Evolutionary conservation across 1,140 invertebrate genomes (phyloP).

Genomic region (Drosophila pallidifrons): DNA sequence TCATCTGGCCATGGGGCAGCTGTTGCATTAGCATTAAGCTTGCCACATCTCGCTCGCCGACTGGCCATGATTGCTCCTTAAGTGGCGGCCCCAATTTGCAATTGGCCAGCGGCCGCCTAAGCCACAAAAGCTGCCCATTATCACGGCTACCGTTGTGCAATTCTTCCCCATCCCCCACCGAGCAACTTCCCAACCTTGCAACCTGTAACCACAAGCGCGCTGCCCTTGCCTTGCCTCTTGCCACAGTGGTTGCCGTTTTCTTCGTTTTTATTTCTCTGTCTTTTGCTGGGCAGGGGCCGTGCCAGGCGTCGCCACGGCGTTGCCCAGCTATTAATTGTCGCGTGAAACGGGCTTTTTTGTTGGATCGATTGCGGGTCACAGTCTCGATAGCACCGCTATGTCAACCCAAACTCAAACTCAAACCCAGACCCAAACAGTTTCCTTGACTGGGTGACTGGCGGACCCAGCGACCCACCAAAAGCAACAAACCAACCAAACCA

Average conservation of each 20-base stretch:
- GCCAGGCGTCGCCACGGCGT: constrained; percentile 52
- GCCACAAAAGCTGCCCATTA: constrained; percentile 60
- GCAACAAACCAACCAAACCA: background rate
- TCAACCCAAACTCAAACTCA: constrained; percentile 34
- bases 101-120: constrained; percentile 48
- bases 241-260: background rate
- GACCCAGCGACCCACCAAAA: constrained; percentile 24
- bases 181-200: too few relatives aligned
- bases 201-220: background rate
- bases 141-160: constrained; percentile 62
- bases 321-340: constrained; percentile 76
- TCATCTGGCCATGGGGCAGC: constrained; percentile 60
- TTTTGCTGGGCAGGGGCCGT: constrained; percentile 40
- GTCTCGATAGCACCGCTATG: constrained; percentile 56
- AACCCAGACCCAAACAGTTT: too few relatives aligned
- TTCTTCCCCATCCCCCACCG: too few relatives aligned
- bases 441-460: constrained; percentile 11
- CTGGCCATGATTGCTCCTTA: constrained; percentile 48
- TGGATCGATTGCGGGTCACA: constrained; percentile 63
- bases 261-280: background rate
- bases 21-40: constrained; percentile 36
- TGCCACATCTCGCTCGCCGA: constrained; percentile 16
- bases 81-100: constrained; percentile 52
- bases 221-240: background rate
- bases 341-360: constrained; percentile 63